Conservation (phyloP, 2,888 invertebrate genomes). For the Plagodis dolabraria region DNA sequence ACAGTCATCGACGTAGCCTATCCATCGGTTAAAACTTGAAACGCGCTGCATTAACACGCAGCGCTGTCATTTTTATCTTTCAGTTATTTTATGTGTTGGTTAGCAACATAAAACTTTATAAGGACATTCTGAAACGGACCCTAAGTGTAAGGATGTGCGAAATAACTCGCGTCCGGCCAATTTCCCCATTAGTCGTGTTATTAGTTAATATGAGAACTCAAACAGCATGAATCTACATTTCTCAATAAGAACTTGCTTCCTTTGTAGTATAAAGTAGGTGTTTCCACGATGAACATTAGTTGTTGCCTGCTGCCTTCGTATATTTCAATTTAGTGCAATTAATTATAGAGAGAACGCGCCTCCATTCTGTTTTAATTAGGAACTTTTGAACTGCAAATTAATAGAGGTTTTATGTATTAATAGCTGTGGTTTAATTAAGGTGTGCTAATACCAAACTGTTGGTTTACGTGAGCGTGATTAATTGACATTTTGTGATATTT, state of each 20-base stretch:
- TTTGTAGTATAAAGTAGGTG: not conserved
- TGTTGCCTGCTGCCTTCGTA: constrained; percentile 7
- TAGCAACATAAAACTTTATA: too few species aligned
- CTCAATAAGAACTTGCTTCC: not conserved
- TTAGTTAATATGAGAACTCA: too few species aligned
- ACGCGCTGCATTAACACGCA: too few species aligned
- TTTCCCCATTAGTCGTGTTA: too few species aligned
- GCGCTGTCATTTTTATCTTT: too few species aligned
- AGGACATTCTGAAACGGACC: too few species aligned
- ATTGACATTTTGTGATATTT: not conserved
- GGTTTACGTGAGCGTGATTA: too few species aligned
- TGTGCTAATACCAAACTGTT: not conserved
- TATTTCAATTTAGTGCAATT: constrained; percentile 33
- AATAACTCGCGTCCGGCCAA: too few species aligned
- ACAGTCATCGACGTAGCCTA: too few species aligned
- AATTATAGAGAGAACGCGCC: constrained; percentile 26
- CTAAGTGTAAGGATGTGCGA: too few species aligned
- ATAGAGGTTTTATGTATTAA: constrained; percentile 5
- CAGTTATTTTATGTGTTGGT: too few species aligned
- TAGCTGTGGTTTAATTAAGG: constrained; percentile 11
- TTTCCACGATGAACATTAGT: constrained; percentile 10
- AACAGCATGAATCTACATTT: not conserved
- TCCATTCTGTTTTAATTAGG: constrained; percentile 10
- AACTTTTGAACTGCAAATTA: constrained; percentile 15
- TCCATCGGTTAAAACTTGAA: too few species aligned